Evolutionary conservation across 2,797 vertebrate species (phyloP), one percentile per base, ranked within the genome.

Genomic region (Amphiprion clarkii): DNA sequence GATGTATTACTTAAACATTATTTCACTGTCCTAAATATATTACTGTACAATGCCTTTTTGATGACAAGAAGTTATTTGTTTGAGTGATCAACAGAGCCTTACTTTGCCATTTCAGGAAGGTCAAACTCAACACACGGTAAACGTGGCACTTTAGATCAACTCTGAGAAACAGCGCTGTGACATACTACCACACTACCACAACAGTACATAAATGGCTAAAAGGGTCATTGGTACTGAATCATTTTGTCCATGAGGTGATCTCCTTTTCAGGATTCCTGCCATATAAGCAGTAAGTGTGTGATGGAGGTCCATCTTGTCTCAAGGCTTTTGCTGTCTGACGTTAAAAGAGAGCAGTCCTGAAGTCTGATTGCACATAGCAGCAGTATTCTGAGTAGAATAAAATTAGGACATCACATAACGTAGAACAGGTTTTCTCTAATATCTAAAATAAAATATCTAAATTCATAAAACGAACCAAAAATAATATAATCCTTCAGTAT

Each of bases 321-420:
- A 11, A 31, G 13, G 44, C 6, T 9, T 54, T 14, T 48, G 31
- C 58, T 6, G 40, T 58, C 40, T 57, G 31, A 27, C 42, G 27
- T 48, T 13, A 17, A 40, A 29, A 51, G 56, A 36, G 8, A 56
- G 64, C 17, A 14, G 39, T 48, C 56, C 56, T 54, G 19, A 19
- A n/a, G 49, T 54, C 51, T 14, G 31, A 58, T 17, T 39, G 12
- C 12, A 54, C 23, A 23, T 39, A 61, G 36, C 63, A 66, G 48
- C 46, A n/a, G n/a, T 49, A 9, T 17, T 21, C 36, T 17, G 40
- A 56, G 56, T 23, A 49, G 12, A 33, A 11, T 5, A 25, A 70
- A 64, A 76, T 29, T 76, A 54, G 74, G 66, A n/a, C 66, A 70
- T 51, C 5, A n/a, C 7, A 42, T 7, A 42, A 76, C 63, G 46